These are phyloP conservation scores for Podarcis siculus DNA, from an alignment of 2,797 vertebrate species.

Conservation along the genomic window DNA sequence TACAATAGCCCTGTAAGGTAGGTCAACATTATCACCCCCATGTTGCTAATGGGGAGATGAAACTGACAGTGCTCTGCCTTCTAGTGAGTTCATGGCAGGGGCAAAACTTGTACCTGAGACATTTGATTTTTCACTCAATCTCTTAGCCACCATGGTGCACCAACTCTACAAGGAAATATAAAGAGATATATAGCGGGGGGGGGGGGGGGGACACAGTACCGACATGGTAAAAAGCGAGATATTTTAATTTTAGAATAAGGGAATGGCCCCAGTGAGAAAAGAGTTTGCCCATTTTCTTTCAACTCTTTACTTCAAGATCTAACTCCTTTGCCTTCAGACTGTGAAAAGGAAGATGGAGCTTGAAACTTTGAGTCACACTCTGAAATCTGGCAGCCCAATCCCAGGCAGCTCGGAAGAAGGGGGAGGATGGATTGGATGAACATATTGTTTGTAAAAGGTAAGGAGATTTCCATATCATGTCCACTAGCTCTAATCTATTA, in stretches of 20 bases:
- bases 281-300: neutral
- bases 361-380: neutral
- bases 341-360: neutral
- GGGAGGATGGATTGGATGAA: neutral
- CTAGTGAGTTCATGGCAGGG: neutral
- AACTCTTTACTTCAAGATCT: neutral
- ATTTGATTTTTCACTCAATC: neutral
- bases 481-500: neutral
- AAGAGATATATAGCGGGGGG: neutral
- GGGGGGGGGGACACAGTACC: too few relatives aligned
- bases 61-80: too few relatives aligned
- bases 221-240: neutral
- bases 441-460: neutral
- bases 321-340: neutral
- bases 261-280: neutral
- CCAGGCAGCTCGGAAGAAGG: neutral
- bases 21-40: too few relatives aligned
- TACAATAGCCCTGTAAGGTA: too few relatives aligned
- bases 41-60: too few relatives aligned
- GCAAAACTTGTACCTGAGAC: neutral
- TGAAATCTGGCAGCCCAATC: neutral
- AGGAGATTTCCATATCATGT: neutral
- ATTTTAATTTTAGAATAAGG: neutral
- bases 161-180: neutral
- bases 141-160: neutral